Base-by-base conservation (phyloP, 2,888 invertebrate species). In the Pammene aurita region DNA sequence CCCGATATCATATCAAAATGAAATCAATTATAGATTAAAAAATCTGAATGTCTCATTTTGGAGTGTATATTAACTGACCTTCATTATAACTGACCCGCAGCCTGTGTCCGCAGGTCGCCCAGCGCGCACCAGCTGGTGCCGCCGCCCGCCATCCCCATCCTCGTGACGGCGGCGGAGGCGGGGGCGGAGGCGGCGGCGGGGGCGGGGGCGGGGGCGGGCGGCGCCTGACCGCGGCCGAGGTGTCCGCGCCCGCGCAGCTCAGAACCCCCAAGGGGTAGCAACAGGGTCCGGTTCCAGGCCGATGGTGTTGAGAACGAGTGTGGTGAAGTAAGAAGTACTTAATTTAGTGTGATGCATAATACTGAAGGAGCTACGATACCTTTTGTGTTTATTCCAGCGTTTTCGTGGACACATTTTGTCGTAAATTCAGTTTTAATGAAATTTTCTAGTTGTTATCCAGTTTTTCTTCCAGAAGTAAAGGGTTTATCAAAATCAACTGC, bases 91-190 rank as follows among this genome's bases (percentile, higher is more conserved):
- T 66, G 58, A 69, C 55, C 64, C 69, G 69, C 65, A 69, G 69
- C 60, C 46, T 69, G 64, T 68, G 11, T 61, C 80, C 80, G 14
- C 82, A 92, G 90, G 79, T 89, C 90, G 42, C 87, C 88, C 63
- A 92, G 89, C 75, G 86, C 86, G 38, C 81, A 84, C 63, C 81
- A 84, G 70, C 80, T 87, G 66, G 80, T 76, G 54, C 84, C 85
- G 67, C 75, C 76, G 38, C 83, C 85, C 64, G 84, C 85, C 70
- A 89, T 90, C 73, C 92, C 91, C 13, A 92, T 92, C 75, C 81
- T 92, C 69, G 91, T 92, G 80, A 92, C 89, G 76, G 91, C 88
- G 63, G 80, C 84, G 14, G 90, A 85, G 71, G 86, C 83, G n/a
- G n/a, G n/a, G n/a, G n/a, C n/a, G n/a, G n/a, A n/a, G 80, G 92